Conservation (phyloP, 2,888 invertebrate genomes). For the Eilema sororculum region DNA sequence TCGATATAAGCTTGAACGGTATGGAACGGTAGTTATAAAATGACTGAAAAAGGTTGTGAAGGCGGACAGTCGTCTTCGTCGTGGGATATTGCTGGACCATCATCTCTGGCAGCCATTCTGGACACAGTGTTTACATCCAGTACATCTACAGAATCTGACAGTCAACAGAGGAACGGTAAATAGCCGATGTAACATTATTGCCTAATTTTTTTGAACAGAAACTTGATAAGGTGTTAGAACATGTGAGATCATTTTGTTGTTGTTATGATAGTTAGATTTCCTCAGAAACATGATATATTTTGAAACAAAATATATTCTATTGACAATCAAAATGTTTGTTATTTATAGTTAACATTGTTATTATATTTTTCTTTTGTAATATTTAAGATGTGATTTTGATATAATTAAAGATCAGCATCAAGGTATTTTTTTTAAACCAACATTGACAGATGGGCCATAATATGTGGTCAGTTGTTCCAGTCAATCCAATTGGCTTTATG, state of each 20-base stretch:
- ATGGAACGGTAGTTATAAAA: conserved; percentile 64
- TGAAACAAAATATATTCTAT: neutral
- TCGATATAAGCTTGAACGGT: conserved; percentile 47
- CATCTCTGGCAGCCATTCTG: conserved; percentile 88
- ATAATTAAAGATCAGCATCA: neutral
- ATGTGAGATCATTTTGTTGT: neutral
- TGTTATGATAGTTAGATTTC: neutral
- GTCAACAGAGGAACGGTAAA: conserved; percentile 75
- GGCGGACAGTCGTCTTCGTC: conserved; percentile 74
- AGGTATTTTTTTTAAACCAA: neutral
- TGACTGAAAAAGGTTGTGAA: conserved; percentile 79
- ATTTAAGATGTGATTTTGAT: neutral
- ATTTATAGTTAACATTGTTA: neutral
- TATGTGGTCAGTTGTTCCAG: too few relatives aligned
- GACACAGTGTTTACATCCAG: conserved; percentile 89
- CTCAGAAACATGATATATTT: neutral
- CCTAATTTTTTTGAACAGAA: neutral
- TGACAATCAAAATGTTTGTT: neutral
- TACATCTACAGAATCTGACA: conserved; percentile 84
- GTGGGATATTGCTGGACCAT: conserved; percentile 82
- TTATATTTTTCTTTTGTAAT: neutral
- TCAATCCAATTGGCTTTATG: neutral
- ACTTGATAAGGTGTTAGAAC: neutral
- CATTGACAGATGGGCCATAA: neutral
- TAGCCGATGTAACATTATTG: conserved; percentile 15